Conservation (phyloP, 2,888 invertebrate genomes). For the Lutraria lutraria region DNA sequence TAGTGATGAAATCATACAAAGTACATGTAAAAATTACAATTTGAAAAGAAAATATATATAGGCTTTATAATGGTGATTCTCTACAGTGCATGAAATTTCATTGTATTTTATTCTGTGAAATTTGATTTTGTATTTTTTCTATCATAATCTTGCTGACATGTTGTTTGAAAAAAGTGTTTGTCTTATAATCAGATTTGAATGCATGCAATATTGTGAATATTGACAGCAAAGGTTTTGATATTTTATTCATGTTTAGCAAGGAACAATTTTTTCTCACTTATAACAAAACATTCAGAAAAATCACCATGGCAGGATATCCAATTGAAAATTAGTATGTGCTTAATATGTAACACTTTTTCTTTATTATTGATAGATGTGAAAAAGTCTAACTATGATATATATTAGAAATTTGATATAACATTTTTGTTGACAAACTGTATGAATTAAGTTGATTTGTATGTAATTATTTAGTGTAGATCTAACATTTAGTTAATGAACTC, state of each 20-base stretch:
- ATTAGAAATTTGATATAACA: not conserved
- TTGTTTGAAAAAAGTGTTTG: not conserved
- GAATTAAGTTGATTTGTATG: not conserved
- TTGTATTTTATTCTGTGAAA: not conserved
- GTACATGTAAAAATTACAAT: too few species aligned
- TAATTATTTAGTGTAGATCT: conserved; percentile 5
- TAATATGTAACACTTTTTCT: not conserved
- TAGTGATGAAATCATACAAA: too few species aligned
- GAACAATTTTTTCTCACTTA: not conserved
- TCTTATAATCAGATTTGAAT: not conserved
- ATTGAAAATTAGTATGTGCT: not conserved
- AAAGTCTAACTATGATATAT: not conserved
- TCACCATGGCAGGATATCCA: not conserved
- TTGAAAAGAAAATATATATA: not conserved
- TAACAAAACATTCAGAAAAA: not conserved
- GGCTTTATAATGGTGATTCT: not conserved
- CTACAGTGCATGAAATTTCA: not conserved
- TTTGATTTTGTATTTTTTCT: not conserved
- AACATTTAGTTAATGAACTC: not conserved
- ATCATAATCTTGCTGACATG: not conserved
- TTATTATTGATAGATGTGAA: not conserved
- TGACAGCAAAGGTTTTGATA: not conserved
- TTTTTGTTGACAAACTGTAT: not conserved
- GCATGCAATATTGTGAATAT: not conserved
- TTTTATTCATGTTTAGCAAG: not conserved